phyloP scores from a whole-genome alignment of 2,113 vertebrate species.

The Pterocles gutturalis region DNA sequence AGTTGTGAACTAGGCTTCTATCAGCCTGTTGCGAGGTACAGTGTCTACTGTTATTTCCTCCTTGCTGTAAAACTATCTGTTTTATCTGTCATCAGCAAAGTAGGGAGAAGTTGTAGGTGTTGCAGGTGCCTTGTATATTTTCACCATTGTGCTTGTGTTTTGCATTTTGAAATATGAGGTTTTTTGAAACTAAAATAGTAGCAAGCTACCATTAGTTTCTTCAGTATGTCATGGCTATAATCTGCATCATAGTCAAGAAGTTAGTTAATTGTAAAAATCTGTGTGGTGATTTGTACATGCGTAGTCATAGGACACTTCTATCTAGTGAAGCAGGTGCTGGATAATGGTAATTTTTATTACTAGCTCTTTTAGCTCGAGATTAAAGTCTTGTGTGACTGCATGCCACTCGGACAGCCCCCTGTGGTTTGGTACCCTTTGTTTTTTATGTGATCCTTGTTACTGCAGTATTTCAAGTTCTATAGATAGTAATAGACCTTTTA shows the following conservation, averaged over 20 bases:
- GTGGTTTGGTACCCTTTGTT: neutral
- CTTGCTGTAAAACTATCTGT: neutral
- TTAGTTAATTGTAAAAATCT: neutral
- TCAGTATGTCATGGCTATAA: neutral
- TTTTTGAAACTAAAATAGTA: neutral
- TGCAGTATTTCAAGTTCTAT: neutral
- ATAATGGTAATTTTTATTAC: neutral
- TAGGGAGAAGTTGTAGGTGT: neutral
- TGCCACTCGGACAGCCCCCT: neutral
- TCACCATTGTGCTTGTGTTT: neutral
- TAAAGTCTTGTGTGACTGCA: neutral
- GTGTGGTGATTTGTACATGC: neutral
- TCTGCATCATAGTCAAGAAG: neutral
- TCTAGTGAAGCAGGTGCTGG: neutral
- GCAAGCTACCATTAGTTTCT: neutral
- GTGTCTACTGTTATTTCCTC: neutral
- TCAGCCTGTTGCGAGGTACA: neutral
- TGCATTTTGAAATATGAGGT: neutral
- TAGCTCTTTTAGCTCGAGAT: neutral
- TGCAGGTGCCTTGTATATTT: neutral
- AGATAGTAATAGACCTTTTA: neutral
- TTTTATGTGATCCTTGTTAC: neutral
- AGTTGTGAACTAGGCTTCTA: neutral
- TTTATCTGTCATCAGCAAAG: neutral
- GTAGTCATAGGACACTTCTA: neutral